Evolutionary conservation across 2,113 vertebrate species (phyloP), one percentile per base, ranked within the genome.

Genomic region (Percopsis transmontana): DNA sequence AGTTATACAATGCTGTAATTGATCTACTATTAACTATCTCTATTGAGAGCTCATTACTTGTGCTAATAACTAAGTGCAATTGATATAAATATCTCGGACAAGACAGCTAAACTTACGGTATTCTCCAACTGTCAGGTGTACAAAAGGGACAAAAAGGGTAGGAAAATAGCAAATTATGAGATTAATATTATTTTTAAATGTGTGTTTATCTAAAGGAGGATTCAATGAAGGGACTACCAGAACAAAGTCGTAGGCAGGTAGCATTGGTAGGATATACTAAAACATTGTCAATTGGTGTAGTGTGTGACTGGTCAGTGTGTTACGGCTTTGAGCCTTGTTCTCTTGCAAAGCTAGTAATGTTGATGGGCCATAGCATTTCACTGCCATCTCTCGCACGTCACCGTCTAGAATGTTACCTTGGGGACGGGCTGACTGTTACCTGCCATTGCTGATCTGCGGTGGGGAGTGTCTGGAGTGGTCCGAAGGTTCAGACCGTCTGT

Each of bases 381-480:
- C 0, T 45, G 11, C 42, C 3, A 2, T 45, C 42, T 44, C 11
- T 14, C 12, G 9, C 42, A 13, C 3, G 42, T 45, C 12, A 41
- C 40, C 12, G 40, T 41, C 5, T 41, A 41, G 12, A 45, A 45
- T 15, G 42, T 45, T 45, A n/a, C n/a, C n/a, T 18, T 20, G 23
- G 1, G 47, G 11, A 10, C 23, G 4, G 14, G 5, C n/a, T 15
- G 15, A 8, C 72, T 27, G 67, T 91, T 92, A 99, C 97, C 96
- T 99, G 93, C 96, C 94, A 20, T 94, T 97, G 95, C 94, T 97
- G 90, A 95, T 94, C 84, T 97, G 97, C 66, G 95, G 96, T 38
- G 96, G 96, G 70, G 97, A 99, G 88, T 96, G 96, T 85, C 95
- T 93, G 85, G 96, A 96, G 89, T 95, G 96, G 78, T 99, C 97